These are phyloP conservation scores for Syritta pipiens DNA, from an alignment of 2,888 invertebrate species.

Conservation along the genomic window DNA sequence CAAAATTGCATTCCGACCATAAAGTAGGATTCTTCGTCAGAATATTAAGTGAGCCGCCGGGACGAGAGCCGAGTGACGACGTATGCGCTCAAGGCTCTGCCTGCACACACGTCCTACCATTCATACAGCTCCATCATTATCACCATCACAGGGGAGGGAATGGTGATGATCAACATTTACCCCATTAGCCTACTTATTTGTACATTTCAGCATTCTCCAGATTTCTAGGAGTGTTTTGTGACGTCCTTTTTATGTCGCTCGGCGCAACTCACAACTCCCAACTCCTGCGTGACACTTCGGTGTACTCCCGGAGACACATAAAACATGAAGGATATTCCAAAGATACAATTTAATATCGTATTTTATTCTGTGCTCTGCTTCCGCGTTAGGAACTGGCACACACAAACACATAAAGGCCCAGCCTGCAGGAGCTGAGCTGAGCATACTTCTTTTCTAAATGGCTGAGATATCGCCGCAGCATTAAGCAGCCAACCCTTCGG, in stretches of 20 bases:
- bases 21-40: conserved; percentile 56
- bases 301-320: conserved; percentile 38
- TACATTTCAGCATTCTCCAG: conserved; percentile 54
- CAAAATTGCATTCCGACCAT: conserved; percentile 66
- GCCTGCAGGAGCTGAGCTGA: background rate
- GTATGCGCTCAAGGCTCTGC: conserved; percentile 6
- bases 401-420: conserved; percentile 43
- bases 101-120: conserved; percentile 37
- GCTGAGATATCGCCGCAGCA: conserved; percentile 37
- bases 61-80: conserved; percentile 28
- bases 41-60: conserved; percentile 62
- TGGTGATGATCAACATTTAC: conserved; percentile 57
- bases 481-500: conserved; percentile 29
- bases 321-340: conserved; percentile 47
- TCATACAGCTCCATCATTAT: conserved; percentile 51
- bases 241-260: background rate
- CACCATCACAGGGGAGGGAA: conserved; percentile 1
- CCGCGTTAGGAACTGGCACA: conserved; percentile 60
- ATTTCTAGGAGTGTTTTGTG: conserved; percentile 41
- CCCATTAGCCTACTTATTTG: conserved; percentile 68
- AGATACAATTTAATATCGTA: conserved; percentile 52
- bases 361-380: conserved; percentile 48
- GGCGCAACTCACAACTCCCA: no score
- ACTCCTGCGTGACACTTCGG: conserved; percentile 37
- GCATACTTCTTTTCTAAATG: conserved; percentile 40